Base-by-base conservation (phyloP, 2,113 vertebrate species). In the Dryoscopus gambensis region DNA sequence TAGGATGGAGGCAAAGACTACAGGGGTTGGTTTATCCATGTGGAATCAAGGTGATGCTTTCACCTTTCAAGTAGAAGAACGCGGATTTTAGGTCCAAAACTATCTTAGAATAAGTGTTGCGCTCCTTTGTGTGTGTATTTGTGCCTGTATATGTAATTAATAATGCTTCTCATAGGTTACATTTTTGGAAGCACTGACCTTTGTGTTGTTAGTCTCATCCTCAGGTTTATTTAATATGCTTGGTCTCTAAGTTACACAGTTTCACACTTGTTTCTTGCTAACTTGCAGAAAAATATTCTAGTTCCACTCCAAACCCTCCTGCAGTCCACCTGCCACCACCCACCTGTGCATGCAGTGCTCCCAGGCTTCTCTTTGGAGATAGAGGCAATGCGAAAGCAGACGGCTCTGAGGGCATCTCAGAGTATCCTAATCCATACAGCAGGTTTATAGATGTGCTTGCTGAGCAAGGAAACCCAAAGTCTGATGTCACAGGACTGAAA, bases 271-370 rank as follows among this genome's bases (percentile, higher is more conserved):
- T 46, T 74, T 62, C 69, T 75, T 30, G 23, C 68, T 79, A 56
- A 47, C 40, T 68, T 64, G 44, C 1, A 5, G 28, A 47, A 60
- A 60, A 69, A 69, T 15, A 11, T 56, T 82, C 28, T 37, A n/a
- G 53, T 82, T 64, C 35, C 8, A 6, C 70, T 68, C 68, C 57
- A 23, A 59, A 44, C 39, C 35, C n/a, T 23, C 35, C 40, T 47
- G 31, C 65, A 11, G 30, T 28, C 2, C 40, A 17, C 42, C 39
- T 81, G 64, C 87, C 6, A 2, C 33, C 77, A 17, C 23, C 11
- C 22, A 24, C 24, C 49, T 2, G 0, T 8, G 28, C 16, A 1
- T 1, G 9, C 11, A 12, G 9, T 23, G 59, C 76, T 76, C 56
- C 63, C 7, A 18, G 15, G 28, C 28, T 40, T 57, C 42, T 40